Percentiles rank a stretch among this genome's conserved stretches.
Evolutionary conservation across 2,888 invertebrate species (phyloP).

Genomic region (Campoletis raptor): DNA sequence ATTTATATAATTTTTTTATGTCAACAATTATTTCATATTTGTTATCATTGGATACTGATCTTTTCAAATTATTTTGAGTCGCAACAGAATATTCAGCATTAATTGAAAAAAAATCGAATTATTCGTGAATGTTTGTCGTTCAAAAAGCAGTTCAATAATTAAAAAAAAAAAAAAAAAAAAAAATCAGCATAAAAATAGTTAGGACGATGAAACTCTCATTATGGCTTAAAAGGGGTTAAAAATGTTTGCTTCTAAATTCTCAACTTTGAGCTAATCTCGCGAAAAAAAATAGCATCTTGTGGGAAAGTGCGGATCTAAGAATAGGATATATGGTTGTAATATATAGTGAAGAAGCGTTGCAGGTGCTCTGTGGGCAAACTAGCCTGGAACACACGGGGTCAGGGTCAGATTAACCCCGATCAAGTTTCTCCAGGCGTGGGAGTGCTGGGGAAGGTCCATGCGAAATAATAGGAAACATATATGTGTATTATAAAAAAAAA

Average conservation of each 20-base stretch:
- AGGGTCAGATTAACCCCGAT: slow-evolving; percentile 84
- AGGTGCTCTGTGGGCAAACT: slow-evolving; percentile 68
- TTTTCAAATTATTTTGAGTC: not conserved
- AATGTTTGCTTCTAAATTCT: not conserved
- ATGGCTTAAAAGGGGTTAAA: too few relatives aligned
- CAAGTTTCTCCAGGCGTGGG: slow-evolving; percentile 84
- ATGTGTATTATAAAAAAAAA: slow-evolving; percentile 15
- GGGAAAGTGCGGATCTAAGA: slow-evolving; percentile 72
- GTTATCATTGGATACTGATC: not conserved
- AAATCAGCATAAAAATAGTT: too few relatives aligned
- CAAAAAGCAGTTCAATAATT: too few relatives aligned
- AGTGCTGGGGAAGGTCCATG: slow-evolving; percentile 80
- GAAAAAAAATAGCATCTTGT: slow-evolving; percentile 70
- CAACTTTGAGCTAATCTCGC: slow-evolving; percentile 35
- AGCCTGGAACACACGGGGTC: slow-evolving; percentile 78
- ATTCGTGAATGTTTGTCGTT: too few relatives aligned
- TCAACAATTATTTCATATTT: not conserved
- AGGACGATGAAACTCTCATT: too few relatives aligned
- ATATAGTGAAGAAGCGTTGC: slow-evolving; percentile 49
- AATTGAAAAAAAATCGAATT: too few relatives aligned
- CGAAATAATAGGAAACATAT: slow-evolving; percentile 82
- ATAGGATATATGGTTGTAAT: slow-evolving; percentile 25
- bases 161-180: too few relatives aligned
- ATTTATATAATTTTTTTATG: not conserved
- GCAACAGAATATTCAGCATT: not conserved